Evolutionary conservation across 64 coral and sea anemone species (phyloP).

Genomic region (Platygyra sinensis): DNA sequence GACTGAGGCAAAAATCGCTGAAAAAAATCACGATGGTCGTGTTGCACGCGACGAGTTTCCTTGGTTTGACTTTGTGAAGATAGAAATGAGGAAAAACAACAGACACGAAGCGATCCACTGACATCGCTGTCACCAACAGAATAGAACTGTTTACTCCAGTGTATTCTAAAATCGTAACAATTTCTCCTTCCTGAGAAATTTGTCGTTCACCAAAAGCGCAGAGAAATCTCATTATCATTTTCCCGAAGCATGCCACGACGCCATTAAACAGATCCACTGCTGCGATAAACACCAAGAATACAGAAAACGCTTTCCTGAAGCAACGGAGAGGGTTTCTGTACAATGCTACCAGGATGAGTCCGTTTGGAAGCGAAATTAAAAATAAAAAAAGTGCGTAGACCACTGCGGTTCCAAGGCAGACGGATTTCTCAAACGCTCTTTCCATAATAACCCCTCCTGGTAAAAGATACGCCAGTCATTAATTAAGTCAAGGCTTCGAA

Average conservation of each 20-base stretch:
- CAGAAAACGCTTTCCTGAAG: constrained; percentile 8
- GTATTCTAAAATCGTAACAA: neutral
- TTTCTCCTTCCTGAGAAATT: neutral
- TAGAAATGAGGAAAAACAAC: constrained; percentile 20
- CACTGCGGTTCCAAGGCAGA: neutral
- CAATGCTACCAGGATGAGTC: neutral
- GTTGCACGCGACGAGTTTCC: neutral
- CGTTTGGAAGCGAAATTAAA: neutral
- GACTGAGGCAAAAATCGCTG: neutral
- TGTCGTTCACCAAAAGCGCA: neutral
- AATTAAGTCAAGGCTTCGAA: too few relatives aligned
- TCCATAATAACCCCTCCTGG: neutral
- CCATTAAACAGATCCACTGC: constrained; percentile 19
- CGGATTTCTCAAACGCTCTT: neutral
- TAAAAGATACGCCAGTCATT: too few relatives aligned
- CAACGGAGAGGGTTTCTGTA: neutral
- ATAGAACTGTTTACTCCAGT: constrained; percentile 11
- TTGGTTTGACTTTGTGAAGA: neutral
- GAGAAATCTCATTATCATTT: neutral
- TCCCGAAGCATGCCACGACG: neutral
- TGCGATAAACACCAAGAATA: neutral
- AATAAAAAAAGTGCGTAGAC: neutral
- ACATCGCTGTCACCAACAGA: constrained; percentile 12
- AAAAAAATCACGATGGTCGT: neutral
- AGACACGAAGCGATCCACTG: neutral